Percentiles rank a stretch among this genome's conserved stretches.
Evolutionary conservation across 2,888 invertebrate species (phyloP).

Genomic region (Plebejus anna): DNA sequence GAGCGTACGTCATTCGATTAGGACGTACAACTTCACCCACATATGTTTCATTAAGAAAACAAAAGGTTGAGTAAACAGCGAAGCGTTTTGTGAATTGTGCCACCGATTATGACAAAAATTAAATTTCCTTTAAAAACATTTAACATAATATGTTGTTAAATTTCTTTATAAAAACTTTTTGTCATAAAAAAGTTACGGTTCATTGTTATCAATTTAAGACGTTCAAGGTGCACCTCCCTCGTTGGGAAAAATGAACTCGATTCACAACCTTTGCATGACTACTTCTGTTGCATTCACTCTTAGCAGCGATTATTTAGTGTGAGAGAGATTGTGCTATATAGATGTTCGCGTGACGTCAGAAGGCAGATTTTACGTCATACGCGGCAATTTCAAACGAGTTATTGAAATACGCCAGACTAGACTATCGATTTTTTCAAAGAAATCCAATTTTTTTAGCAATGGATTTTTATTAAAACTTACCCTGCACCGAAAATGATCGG

Average conservation of each 20-base stretch:
- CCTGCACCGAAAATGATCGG: neutral
- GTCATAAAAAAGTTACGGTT: neutral
- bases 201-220: slow-evolving; percentile 26
- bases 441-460: slow-evolving; percentile 34
- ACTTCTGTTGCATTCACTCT: slow-evolving; percentile 52
- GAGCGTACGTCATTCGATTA: slow-evolving; percentile 69
- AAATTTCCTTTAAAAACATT: neutral
- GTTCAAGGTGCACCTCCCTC: slow-evolving; percentile 59
- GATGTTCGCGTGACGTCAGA: slow-evolving; percentile 62
- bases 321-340: slow-evolving; percentile 48
- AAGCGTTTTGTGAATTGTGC: neutral
- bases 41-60: slow-evolving; percentile 66
- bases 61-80: slow-evolving; percentile 28
- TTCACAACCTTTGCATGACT: slow-evolving; percentile 70
- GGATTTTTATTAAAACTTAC: neutral
- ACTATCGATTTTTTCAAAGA: slow-evolving; percentile 59
- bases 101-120: neutral
- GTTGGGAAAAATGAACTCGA: slow-evolving; percentile 62
- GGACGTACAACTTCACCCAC: slow-evolving; percentile 58
- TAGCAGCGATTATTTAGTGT: slow-evolving; percentile 51
- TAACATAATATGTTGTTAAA: neutral
- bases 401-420: slow-evolving; percentile 61
- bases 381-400: slow-evolving; percentile 75
- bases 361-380: slow-evolving; percentile 65
- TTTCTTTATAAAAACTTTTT: neutral